Conservation (phyloP, 2,888 invertebrate species). For the Pachymerium ferrugineum region DNA sequence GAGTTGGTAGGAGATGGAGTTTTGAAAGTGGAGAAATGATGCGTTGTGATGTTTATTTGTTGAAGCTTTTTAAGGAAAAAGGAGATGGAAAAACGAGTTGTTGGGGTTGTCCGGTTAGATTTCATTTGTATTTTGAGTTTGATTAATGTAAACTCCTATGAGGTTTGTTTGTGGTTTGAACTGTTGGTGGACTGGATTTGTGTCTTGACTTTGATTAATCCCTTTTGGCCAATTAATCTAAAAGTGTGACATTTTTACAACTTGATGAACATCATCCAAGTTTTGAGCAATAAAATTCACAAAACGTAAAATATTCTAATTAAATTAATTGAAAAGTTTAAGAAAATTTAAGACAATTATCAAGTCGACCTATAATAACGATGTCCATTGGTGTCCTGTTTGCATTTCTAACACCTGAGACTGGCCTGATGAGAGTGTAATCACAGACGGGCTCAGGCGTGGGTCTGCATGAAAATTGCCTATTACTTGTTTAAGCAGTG, state of each 20-base stretch:
- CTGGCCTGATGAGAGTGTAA: not conserved
- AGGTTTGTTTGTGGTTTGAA: not conserved
- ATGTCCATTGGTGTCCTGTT: not conserved
- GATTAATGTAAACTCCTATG: not conserved
- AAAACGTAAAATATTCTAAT: too few species aligned
- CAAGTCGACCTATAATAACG: not conserved
- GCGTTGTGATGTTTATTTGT: not conserved
- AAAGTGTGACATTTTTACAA: not conserved
- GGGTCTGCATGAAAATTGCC: constrained; percentile 4
- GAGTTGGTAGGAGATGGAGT: not conserved
- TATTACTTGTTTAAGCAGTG: constrained; percentile 15
- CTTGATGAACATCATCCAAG: too few species aligned
- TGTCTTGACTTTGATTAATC: not conserved
- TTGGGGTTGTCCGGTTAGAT: too few species aligned
- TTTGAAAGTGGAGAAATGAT: not conserved
- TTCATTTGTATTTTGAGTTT: not conserved
- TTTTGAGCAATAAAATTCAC: too few species aligned
- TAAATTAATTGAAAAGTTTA: too few species aligned
- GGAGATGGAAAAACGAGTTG: too few species aligned
- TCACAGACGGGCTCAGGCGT: constrained; percentile 7
- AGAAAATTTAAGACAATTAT: not conserved
- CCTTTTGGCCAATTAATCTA: not conserved
- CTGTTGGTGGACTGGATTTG: not conserved
- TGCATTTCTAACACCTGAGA: constrained; percentile 5
- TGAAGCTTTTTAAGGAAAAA: not conserved